Evolutionary conservation across 2,888 invertebrate genomes (phyloP), one percentile per base, ranked within the genome.

Genomic region (Charanyca ferruginea): DNA sequence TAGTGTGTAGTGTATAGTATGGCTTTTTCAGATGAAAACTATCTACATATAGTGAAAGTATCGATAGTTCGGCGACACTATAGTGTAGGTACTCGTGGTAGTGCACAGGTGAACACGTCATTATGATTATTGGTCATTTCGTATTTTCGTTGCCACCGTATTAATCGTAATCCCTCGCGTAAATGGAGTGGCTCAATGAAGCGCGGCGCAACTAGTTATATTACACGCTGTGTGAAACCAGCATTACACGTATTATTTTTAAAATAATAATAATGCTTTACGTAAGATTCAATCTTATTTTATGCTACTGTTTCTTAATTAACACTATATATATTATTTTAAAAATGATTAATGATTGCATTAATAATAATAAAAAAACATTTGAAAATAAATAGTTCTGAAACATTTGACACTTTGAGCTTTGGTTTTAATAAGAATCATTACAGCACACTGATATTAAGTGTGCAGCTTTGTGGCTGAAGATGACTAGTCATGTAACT

Each of bases 361-460:
- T 48, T 5, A 28, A 44, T 23, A 59, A 38, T 45, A 42, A 41
- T 45, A 60, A 55, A 67, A 52, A 54, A 58, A 61, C 45, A 69
- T 60, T 64, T 61, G 28, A 64, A 69, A 64, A 74, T 64, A 68
- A 77, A 70, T 73, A 66, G 32, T 59, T 74, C 64, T 73, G 75
- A 67, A 72, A 79, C 61, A 75, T 72, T 75, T 72, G 67, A 78
- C 76, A 75, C 55, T 80, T 83, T 82, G 81, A 84, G 83, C 85
- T 87, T 87, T 87, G 87, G 87, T 81, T 81, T 79, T 70, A 61
- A 55, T 76, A 69, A 61, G 60, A 77, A 74, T 77, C 49, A 49
- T 70, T 74, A 53, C 25, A 35, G 32, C 60, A 60, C 53, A 62
- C 48, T 35, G 49, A 65, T 51, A 55, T 51, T 38, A 55, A 45